phyloP scores from a whole-genome alignment of 2,888 invertebrate genomes.

The Drosophila sordidapex region DNA sequence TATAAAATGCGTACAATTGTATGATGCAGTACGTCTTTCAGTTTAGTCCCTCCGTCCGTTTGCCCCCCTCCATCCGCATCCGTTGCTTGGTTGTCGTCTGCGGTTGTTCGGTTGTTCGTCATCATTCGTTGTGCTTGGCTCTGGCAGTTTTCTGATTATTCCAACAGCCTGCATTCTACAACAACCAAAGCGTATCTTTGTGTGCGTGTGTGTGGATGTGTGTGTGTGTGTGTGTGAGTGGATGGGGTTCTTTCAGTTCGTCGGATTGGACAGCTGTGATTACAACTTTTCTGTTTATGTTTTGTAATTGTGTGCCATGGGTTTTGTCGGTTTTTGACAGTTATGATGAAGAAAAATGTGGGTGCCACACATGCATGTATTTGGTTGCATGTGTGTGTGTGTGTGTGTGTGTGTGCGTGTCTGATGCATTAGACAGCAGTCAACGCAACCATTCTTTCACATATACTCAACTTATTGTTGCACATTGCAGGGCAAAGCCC shows the following conservation, averaged over 20 bases:
- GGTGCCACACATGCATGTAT: slow-evolving; percentile 32
- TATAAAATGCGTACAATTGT: slow-evolving; percentile 57
- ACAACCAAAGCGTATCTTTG: neutral
- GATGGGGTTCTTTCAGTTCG: slow-evolving; percentile 42
- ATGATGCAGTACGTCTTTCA: slow-evolving; percentile 58
- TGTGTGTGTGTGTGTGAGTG: neutral
- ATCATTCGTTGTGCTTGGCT: slow-evolving; percentile 58
- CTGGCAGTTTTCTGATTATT: slow-evolving; percentile 76
- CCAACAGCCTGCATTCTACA: slow-evolving; percentile 4
- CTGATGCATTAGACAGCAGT: slow-evolving; percentile 42
- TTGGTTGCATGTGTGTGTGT: neutral
- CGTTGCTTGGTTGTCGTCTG: slow-evolving; percentile 30
- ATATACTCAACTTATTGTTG: slow-evolving; percentile 28
- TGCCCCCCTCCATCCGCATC: neutral
- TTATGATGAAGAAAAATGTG: slow-evolving; percentile 75
- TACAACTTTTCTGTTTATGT: slow-evolving; percentile 77
- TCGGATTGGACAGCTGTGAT: slow-evolving; percentile 75
- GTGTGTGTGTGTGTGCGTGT: slow-evolving; percentile 10
- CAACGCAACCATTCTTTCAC: slow-evolving; percentile 35
- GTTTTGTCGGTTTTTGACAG: slow-evolving; percentile 76
- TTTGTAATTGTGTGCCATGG: slow-evolving; percentile 71
- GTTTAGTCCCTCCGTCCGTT: neutral
- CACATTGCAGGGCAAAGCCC: slow-evolving; percentile 58
- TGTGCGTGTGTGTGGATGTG: neutral
- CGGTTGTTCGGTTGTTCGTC: slow-evolving; percentile 47